Base-by-base conservation (phyloP, 1,140 invertebrate species). In the Neodiprion lecontei region DNA sequence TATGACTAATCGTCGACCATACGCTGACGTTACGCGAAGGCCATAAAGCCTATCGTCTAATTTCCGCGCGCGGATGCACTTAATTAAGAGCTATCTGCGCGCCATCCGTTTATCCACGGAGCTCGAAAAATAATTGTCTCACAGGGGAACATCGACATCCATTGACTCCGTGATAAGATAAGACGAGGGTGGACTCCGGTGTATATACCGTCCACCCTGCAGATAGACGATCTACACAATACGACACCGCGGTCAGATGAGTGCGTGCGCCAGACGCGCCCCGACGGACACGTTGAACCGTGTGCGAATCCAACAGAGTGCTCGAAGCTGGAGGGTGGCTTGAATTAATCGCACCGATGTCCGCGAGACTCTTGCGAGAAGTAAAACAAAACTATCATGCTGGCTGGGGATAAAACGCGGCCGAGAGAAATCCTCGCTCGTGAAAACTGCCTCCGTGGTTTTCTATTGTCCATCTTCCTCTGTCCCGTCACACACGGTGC, bases 311-410 rank as follows among this genome's bases (percentile, higher is more conserved):
- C 65, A 23, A 66, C 40, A 7, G 67, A 74, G 70, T 48, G 7
- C 65, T 76, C 77, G 70, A 69, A 69, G 74, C 49, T 67, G 69
- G 67, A 70, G 69, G 53, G n/a, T 40, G 74, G 77, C 78, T 76
- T 72, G 73, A 82, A 82, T 81, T 77, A 79, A 80, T 79, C 76
- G 79, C 76, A 81, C 75, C 69, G 65, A 78, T 80, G 83, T 80
- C 82, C 80, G 74, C 75, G 78, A 81, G 28, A 77, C 78, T 79
- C 75, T 61, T 77, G 78, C 69, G 49, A 77, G 83, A 87, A 88
- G 80, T 87, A 84, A 85, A 86, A 85, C 83, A 86, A 84, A 88
- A 88, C 85, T 85, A 88, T 84, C 82, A 87, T 88, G 87, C 87
- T 88, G 87, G 87, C 83, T 82, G 79, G 82, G 83, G 80, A 71